Evolutionary conservation across 2,113 vertebrate genomes (phyloP), one percentile per base, ranked within the genome.

Genomic region (Limnothrissa miodon): DNA sequence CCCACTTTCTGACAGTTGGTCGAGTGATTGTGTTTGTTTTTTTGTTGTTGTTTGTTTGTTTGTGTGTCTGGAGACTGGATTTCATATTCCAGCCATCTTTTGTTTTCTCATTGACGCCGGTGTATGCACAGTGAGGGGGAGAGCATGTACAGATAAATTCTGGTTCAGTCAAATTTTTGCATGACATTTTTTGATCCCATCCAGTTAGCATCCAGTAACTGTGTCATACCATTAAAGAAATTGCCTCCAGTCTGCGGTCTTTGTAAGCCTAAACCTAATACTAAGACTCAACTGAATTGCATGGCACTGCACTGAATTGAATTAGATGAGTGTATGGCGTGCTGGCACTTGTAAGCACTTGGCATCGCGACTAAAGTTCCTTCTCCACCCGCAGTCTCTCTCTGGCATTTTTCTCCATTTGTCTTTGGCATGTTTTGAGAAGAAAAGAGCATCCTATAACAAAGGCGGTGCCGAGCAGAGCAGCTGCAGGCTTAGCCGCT

Each of bases 61-160:
- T 39, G 33, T 39, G 80, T 81, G n/a, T 45, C 66, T 74, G 66
- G 66, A 29, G 66, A 36, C 9, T 74, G 66, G 66, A 74, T 74
- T 74, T 74, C 36, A 74, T 36, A 74, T 33, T 74, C 36, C 29
- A 74, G 66, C 66, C 36, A 33, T 74, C 66, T 36, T 74, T 36
- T 74, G 66, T 74, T 11, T n/a, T 74, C 25, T 36, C 36, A 33
- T 74, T 74, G 66, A 36, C 36, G 66, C 59, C 25, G 10, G 2
- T 10, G 66, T 5, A 9, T 36, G 2, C 29, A 36, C 25, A 15
- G 66, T 1, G 29, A 36, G 66, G 25, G 25, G 33, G 25, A 3
- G 29, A 9, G 25, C n/a, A 23, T 21, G n/a, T 2, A 2, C 25
- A n/a, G 11, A 74, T 74, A 36, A 36, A 11, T 33, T 11, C 36